A percentile compares a stretch with the other conserved stretches of the same genome.
phyloP scores from a whole-genome alignment of 2,797 vertebrate species.

The Gallinago solitaria region DNA sequence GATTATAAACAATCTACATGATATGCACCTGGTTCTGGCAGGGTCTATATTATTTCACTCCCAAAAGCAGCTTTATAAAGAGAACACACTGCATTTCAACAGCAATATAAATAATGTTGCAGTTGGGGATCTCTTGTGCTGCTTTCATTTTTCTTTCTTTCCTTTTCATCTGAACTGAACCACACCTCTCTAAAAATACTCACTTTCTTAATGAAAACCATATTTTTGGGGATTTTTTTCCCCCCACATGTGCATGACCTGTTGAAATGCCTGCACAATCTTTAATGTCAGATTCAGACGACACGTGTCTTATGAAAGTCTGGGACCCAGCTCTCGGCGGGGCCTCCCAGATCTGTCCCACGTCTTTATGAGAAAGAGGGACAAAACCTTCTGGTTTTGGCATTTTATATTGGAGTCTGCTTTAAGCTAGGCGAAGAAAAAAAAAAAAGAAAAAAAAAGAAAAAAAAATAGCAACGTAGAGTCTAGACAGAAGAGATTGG shows the following conservation, averaged over 20 bases:
- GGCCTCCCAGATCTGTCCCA: constrained; percentile 76
- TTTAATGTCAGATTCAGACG: constrained; percentile 80
- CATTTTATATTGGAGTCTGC: constrained; percentile 81
- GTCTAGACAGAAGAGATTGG: constrained; percentile 90
- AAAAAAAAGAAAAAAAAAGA: constrained; percentile 64
- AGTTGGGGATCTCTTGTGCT: constrained; percentile 48
- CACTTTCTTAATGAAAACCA: constrained; percentile 82
- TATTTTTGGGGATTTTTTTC: constrained; percentile 63
- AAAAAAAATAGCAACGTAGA: constrained; percentile 85
- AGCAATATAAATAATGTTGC: constrained; percentile 59
- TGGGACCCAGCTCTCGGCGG: constrained; percentile 71
- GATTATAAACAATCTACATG: constrained; percentile 54
- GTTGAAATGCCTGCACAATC: constrained; percentile 76
- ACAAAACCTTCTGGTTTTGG: constrained; percentile 84
- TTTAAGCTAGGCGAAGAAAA: constrained; percentile 71
- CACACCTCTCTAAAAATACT: constrained; percentile 82
- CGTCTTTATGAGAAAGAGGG: constrained; percentile 81
- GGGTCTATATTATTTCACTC: constrained; percentile 42
- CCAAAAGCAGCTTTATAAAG: constrained; percentile 55
- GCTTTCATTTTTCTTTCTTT: constrained; percentile 58
- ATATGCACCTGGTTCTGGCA: constrained; percentile 49
- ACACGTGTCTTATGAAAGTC: constrained; percentile 81
- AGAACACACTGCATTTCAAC: constrained; percentile 63
- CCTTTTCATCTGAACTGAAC: constrained; percentile 68
- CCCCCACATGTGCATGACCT: constrained; percentile 57